phyloP scores from a whole-genome alignment of 2,888 invertebrate genomes.

The Anaspis maculata region DNA sequence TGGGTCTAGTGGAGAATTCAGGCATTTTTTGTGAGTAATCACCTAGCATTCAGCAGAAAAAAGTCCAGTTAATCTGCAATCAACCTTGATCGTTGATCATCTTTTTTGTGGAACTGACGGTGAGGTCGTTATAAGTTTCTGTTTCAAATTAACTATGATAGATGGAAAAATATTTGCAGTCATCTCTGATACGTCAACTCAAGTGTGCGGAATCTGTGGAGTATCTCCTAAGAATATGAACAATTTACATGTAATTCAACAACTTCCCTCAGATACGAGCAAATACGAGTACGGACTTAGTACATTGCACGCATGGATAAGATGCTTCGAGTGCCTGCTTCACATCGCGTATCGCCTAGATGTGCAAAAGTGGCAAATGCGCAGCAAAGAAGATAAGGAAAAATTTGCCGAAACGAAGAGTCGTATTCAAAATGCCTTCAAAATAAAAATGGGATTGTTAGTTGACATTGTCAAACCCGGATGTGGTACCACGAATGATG shows the following conservation, averaged over 20 bases:
- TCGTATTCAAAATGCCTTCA: constrained; percentile 3
- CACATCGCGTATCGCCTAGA: constrained; percentile 5
- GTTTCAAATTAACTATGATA: background rate
- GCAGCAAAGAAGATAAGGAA: constrained; percentile 3
- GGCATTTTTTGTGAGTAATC: too few relatives aligned
- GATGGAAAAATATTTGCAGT: background rate
- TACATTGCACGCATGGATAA: constrained; percentile 7
- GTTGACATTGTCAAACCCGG: background rate
- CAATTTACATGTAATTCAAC: background rate
- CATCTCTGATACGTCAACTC: background rate
- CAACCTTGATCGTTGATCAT: too few relatives aligned
- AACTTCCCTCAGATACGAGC: background rate
- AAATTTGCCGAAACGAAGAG: constrained; percentile 5
- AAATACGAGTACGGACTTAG: constrained; percentile 2
- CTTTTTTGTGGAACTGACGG: too few relatives aligned
- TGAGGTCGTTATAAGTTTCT: background rate
- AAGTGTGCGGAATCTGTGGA: background rate
- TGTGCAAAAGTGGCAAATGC: constrained; percentile 7
- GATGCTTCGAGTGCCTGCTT: constrained; percentile 6
- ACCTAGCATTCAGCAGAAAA: too few relatives aligned
- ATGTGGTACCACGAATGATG: background rate
- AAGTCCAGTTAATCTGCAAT: too few relatives aligned
- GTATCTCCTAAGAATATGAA: background rate
- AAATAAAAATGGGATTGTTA: background rate
- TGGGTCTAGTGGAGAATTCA: too few relatives aligned